These are phyloP conservation scores for Strigamia maritima DNA, from an alignment of 2,888 invertebrate species.

Conservation along the genomic window DNA sequence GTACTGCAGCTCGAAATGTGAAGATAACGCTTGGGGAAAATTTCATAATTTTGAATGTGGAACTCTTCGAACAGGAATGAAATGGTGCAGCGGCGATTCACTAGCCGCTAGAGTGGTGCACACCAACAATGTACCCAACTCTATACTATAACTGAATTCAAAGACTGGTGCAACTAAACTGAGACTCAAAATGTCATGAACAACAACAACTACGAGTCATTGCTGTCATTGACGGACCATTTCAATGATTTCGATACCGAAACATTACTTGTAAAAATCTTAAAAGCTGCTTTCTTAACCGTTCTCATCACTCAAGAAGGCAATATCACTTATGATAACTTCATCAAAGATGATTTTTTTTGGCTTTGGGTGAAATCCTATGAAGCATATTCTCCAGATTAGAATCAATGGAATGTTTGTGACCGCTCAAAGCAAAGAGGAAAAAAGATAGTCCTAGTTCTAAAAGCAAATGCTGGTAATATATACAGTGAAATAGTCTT, in stretches of 20 bases:
- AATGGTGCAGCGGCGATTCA: neutral
- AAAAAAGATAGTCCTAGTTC: neutral
- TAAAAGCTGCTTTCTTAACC: neutral
- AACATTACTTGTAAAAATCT: neutral
- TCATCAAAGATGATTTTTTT: neutral
- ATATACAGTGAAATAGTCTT: neutral
- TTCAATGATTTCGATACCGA: neutral
- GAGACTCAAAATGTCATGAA: neutral
- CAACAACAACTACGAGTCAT: neutral
- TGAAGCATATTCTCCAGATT: neutral
- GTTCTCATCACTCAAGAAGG: neutral
- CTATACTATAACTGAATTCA: neutral
- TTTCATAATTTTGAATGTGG: neutral
- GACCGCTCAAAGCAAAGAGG: neutral
- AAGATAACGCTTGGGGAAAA: neutral
- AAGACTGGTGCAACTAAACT: neutral
- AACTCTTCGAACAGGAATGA: neutral
- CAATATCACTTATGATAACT: neutral
- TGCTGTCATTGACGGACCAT: neutral
- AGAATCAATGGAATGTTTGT: slow-evolving; percentile 1
- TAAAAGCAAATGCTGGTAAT: neutral
- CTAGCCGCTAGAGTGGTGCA: neutral
- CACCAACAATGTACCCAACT: neutral
- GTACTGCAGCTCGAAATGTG: neutral
- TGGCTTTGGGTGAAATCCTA: neutral